phyloP scores from a whole-genome alignment of 2,113 vertebrate species.

The Oryzias curvinotus region DNA sequence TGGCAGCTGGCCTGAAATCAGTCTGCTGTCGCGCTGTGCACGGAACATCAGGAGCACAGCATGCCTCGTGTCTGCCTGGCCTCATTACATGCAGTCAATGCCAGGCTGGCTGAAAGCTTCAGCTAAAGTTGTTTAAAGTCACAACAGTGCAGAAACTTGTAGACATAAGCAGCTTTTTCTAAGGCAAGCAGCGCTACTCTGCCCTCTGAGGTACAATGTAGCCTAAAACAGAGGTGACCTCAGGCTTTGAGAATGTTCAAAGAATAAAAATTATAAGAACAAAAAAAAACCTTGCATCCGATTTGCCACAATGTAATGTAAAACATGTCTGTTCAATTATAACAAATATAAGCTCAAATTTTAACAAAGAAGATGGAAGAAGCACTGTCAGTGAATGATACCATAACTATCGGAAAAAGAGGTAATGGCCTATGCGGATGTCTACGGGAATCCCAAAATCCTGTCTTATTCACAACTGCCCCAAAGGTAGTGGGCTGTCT shows the following conservation, averaged over 20 bases:
- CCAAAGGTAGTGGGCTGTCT: no score
- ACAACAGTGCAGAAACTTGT: constrained; percentile 18
- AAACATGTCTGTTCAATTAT: no score
- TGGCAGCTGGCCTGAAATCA: constrained; percentile 56
- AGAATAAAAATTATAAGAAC: background rate
- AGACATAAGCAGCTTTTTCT: constrained; percentile 54
- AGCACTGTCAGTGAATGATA: no score
- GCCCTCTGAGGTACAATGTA: constrained; percentile 15
- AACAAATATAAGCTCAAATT: no score
- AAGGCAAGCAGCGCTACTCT: constrained; percentile 14
- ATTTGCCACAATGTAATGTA: no score
- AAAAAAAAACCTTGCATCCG: background rate
- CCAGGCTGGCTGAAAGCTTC: constrained; percentile 32
- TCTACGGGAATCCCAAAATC: no score
- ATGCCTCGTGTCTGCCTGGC: constrained; percentile 43
- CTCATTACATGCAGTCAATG: constrained; percentile 56
- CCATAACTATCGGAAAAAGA: no score
- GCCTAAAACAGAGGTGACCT: constrained; percentile 19
- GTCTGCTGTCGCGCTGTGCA: constrained; percentile 26
- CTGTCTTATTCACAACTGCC: no score
- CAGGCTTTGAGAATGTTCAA: constrained; percentile 17
- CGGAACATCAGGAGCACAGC: constrained; percentile 55
- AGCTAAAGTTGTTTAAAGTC: constrained; percentile 49
- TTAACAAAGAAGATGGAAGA: no score
- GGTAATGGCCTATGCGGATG: no score